These are phyloP conservation scores for Helleia helle DNA, from an alignment of 2,888 invertebrate genomes.

Conservation along the genomic window DNA sequence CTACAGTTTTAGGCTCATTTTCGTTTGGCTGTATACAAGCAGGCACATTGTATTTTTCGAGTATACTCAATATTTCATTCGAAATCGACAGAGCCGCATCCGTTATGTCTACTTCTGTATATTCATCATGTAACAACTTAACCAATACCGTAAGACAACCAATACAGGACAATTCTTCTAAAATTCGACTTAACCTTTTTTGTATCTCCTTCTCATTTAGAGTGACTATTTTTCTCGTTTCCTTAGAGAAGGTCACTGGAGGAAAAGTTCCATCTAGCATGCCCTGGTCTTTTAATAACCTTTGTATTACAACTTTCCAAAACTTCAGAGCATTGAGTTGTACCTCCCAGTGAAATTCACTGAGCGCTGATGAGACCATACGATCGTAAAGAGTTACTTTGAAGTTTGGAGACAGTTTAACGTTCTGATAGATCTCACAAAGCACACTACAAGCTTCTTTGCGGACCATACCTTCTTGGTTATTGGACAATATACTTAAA, in stretches of 20 bases:
- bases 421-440: constrained; percentile 77
- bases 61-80: constrained; percentile 61
- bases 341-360: constrained; percentile 89
- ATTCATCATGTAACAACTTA: constrained; percentile 76
- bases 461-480: constrained; percentile 85
- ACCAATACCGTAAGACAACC: constrained; percentile 82
- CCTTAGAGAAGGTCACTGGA: constrained; percentile 84
- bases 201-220: constrained; percentile 79
- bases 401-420: constrained; percentile 70
- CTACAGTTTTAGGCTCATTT: constrained; percentile 33
- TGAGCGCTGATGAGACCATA: constrained; percentile 78
- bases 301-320: constrained; percentile 80
- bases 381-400: constrained; percentile 75
- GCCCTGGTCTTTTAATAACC: constrained; percentile 81
- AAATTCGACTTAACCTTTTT: constrained; percentile 76
- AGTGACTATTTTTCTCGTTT: constrained; percentile 83
- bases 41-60: constrained; percentile 71
- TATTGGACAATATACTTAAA: constrained; percentile 74
- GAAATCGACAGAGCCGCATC: constrained; percentile 74
- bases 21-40: constrained; percentile 35
- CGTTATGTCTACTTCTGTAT: constrained; percentile 80
- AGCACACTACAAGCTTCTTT: constrained; percentile 81
- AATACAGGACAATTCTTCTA: constrained; percentile 78
- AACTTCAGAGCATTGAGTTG: constrained; percentile 81
- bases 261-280: constrained; percentile 89